Base-by-base conservation (phyloP, 2,888 invertebrate species). In the Seira musarum region DNA sequence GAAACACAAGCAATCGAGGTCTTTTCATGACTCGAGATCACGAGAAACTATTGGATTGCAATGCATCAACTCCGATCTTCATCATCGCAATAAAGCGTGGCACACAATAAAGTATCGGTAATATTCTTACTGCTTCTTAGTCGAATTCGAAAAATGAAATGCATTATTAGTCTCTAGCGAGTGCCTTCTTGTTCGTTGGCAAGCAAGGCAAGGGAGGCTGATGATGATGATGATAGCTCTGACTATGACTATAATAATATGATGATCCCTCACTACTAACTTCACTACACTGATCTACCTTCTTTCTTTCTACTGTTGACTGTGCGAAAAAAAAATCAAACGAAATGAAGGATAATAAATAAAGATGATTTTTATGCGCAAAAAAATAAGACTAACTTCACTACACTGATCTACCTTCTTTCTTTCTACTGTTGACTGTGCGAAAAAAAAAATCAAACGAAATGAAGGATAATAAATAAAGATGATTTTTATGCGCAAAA, bases 21-120 rank as follows among this genome's bases (percentile, higher is more conserved):
- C n/a, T 53, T 53, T 53, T 53, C 53, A 53, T 53, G 53, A 53
- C 53, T 53, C 53, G 53, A 53, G 53, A 53, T 53, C 53, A 53
- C 53, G 53, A 53, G 53, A 53, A 53, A 53, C 53, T 53, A 53
- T 53, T 53, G 53, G 53, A 53, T 53, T 17, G 53, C 53, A 53
- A 53, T 13, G 53, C 53, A 53, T 53, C 53, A 53, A 53, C 17
- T 53, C 53, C 30, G 30, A 30, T 30, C 30, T 30, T 30, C 30
- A 30, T 30, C 30, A 53, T 53, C 53, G 53, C 17, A 53, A 53
- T 53, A 53, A 53, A 53, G 13, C 2, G 30, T 5, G 30, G 8
- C 30, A 30, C 30, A 30, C 30, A 30, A n/a, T 8, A 53, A 53
- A 53, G 53, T 53, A 53, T 53, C 53, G 53, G 53, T 13, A 30